Percentiles rank a stretch among this genome's conserved stretches.
These are phyloP conservation scores for Vireo griseus DNA, from an alignment of 2,797 vertebrate genomes.

Conservation along the genomic window DNA sequence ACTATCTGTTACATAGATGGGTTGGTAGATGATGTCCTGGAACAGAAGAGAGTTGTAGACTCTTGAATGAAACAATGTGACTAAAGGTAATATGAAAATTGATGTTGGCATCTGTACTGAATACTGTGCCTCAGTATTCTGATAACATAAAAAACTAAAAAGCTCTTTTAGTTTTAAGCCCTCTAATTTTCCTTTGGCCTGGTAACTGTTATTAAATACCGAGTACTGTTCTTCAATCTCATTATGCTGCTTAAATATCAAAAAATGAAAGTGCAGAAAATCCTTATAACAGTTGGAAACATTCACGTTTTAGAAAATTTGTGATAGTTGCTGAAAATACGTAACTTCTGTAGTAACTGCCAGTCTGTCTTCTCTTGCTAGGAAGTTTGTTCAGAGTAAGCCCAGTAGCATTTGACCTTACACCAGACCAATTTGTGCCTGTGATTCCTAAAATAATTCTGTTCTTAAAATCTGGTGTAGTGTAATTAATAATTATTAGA, in stretches of 20 bases:
- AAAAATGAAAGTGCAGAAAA: background rate
- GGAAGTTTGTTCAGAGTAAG: background rate
- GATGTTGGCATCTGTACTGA: background rate
- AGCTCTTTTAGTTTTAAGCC: background rate
- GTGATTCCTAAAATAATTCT: background rate
- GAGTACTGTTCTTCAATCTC: background rate
- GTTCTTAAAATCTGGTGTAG: background rate
- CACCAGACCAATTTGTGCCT: background rate
- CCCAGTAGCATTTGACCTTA: background rate
- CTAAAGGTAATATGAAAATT: background rate
- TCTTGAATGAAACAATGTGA: background rate
- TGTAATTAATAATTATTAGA: background rate
- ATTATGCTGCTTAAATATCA: background rate
- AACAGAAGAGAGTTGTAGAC: background rate
- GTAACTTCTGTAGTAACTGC: background rate
- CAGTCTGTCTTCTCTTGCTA: background rate
- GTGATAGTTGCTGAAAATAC: background rate
- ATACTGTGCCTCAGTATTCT: background rate
- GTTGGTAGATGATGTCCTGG: background rate
- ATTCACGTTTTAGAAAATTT: background rate
- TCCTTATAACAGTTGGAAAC: background rate
- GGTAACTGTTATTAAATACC: background rate
- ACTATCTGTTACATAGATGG: accelerated
- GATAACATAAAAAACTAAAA: background rate
- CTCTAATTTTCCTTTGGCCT: background rate